Percentiles rank a stretch among this genome's conserved stretches.
phyloP scores from a whole-genome alignment of 2,113 vertebrate genomes.

The Indicator indicator region DNA sequence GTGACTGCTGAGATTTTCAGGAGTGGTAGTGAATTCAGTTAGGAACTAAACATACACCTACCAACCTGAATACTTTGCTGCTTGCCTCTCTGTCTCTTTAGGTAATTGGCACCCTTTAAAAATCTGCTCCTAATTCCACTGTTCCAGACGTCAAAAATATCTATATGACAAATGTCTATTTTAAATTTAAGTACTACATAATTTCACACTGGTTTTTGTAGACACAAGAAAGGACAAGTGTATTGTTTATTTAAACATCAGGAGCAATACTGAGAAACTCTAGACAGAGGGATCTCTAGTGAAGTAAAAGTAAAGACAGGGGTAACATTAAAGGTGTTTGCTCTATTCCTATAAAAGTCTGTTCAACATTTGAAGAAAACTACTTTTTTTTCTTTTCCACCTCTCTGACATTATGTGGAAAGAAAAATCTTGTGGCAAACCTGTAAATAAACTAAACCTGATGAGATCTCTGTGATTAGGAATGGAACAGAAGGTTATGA shows the following conservation, averaged over 20 bases:
- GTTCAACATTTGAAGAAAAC: background rate
- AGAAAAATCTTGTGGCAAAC: background rate
- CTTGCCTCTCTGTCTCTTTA: background rate
- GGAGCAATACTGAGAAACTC: background rate
- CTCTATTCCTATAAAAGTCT: background rate
- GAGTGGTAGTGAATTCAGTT: background rate
- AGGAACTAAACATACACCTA: background rate
- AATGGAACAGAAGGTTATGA: background rate
- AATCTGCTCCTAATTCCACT: background rate
- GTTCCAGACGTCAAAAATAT: background rate
- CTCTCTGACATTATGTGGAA: background rate
- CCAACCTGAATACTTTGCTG: background rate
- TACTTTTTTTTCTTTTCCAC: background rate
- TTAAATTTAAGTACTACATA: background rate
- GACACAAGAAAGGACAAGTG: background rate
- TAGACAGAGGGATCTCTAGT: background rate
- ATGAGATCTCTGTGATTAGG: background rate
- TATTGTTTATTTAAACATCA: background rate
- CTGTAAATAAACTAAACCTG: background rate
- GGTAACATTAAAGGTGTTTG: background rate
- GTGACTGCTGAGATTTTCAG: background rate
- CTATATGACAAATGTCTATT: background rate
- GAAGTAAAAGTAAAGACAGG: background rate
- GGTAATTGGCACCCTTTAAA: background rate
- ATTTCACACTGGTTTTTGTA: background rate